Conservation (phyloP, 2,888 invertebrate genomes). For the Kryphioiulus occultus region DNA sequence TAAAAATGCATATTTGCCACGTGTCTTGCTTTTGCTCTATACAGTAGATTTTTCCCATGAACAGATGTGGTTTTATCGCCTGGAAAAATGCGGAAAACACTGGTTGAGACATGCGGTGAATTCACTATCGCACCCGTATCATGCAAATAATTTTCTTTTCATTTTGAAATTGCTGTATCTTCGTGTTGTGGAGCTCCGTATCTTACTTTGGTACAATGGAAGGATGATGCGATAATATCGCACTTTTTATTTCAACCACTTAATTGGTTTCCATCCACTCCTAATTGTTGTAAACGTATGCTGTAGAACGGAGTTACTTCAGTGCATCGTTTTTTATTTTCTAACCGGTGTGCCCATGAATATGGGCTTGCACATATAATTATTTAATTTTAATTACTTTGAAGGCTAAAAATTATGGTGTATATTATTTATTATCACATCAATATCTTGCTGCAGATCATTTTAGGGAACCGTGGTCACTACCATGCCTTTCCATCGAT, state of each 20-base stretch:
- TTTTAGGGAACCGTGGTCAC: no score
- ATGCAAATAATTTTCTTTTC: not conserved
- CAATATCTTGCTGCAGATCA: no score
- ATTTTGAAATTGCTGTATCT: not conserved
- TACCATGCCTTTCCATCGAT: no score
- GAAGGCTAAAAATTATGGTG: no score
- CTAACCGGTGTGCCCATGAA: no score
- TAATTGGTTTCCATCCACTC: no score
- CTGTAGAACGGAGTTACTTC: no score
- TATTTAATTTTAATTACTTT: no score
- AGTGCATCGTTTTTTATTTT: no score
- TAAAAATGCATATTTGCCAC: constrained; percentile 8
- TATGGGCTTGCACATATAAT: no score
- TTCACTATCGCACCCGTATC: not conserved
- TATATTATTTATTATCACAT: no score
- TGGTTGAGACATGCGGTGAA: not conserved
- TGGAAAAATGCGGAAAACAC: not conserved
- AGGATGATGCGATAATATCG: not conserved
- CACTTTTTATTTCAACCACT: not conserved
- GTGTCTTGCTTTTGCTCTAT: not conserved
- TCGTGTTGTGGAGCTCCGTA: not conserved
- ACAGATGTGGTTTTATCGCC: not conserved
- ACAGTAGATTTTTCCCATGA: not conserved
- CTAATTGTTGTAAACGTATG: no score
- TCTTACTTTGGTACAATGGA: not conserved